phyloP scores from a whole-genome alignment of 2,797 vertebrate genomes.

The Catostomus latipinnis region DNA sequence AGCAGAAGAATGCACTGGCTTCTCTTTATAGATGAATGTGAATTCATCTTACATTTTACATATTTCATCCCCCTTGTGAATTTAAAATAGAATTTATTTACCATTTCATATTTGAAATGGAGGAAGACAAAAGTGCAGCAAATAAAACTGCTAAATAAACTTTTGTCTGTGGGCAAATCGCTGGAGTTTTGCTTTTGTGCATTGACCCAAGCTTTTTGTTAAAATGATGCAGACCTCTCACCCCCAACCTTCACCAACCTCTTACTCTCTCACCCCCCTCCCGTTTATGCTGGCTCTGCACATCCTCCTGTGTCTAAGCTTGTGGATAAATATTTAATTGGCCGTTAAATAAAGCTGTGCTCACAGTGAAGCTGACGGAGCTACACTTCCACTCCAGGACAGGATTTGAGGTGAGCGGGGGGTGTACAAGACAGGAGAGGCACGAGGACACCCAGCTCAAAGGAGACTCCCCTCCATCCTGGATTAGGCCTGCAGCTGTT shows the following conservation, averaged over 20 bases:
- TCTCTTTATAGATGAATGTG: constrained; percentile 35
- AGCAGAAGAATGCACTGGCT: constrained; percentile 8
- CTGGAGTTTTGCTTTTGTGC: constrained; percentile 12
- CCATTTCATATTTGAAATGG: constrained; percentile 26
- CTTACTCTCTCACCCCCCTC: constrained; percentile 10
- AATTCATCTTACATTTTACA: constrained; percentile 6
- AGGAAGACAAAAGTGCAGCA: constrained; percentile 15
- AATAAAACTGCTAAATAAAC: constrained; percentile 33
- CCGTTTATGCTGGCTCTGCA: constrained; percentile 63
- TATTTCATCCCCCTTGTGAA: constrained; percentile 28
- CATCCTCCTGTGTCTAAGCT: constrained; percentile 56
- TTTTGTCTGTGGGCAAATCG: constrained; percentile 24
- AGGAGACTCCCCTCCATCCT: constrained; percentile 46
- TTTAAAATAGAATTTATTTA: constrained; percentile 40
- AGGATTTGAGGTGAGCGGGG: constrained; percentile 30
- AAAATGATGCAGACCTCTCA: constrained; percentile 16
- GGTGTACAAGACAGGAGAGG: constrained; percentile 8
- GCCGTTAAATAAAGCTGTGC: constrained; percentile 62
- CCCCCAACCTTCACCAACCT: constrained; percentile 20
- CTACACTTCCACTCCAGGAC: constrained; percentile 52
- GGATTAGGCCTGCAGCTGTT: constrained; percentile 35
- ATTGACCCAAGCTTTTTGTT: constrained; percentile 17
- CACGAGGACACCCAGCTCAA: constrained; percentile 45
- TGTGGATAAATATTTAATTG: constrained; percentile 65
- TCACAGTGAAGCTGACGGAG: constrained; percentile 50